Evolutionary conservation across 2,888 invertebrate genomes (phyloP), one percentile per base, ranked within the genome.

Genomic region (Lasioglossum pauxillum): DNA sequence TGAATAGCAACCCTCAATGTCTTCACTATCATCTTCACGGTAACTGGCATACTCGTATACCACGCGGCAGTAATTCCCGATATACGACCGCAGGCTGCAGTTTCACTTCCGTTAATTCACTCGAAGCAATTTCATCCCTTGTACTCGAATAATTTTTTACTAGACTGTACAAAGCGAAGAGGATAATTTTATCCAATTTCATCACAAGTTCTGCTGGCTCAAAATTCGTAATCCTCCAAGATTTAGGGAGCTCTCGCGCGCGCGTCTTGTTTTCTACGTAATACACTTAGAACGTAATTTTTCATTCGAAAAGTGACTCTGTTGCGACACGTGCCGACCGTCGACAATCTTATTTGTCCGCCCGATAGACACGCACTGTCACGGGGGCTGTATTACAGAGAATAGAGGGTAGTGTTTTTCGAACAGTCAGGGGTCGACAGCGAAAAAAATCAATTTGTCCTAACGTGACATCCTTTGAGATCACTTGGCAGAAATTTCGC

Each of bases 381-480:
- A 35, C 46, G 35, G 46, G 49, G 19, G 71, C 41, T 35, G 14
- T 31, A 19, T 16, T 31, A 2, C n/a, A 5, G 67, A 35, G 69
- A 64, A 2, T 31, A 8, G 67, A 35, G 69, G 71, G 35, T 31
- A 31, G 10, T 41, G 46, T 69, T 44, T 44, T 12, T n/a, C 19
- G 57, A 69, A 12, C 14, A 10, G 49, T 19, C 64, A 27, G 80
- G 77, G 19, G 49, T 71, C 8, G 77, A 44, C 8, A 14, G 64
- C 12, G 19, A 79, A 89, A 89, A 92, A 94, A 94, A 94, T 94
- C 94, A 94, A 94, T 94, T 94, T 93, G 92, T 91, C 89, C 90
- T 88, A 81, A 90, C 92, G 92, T 90, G 90, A 93, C 92, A 90
- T 93, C 92, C 93, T 94, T 93, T 93, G 94, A 93, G 92, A 94